A percentile compares a stretch with the other conserved stretches of the same genome.
phyloP scores from a whole-genome alignment of 1,140 invertebrate species.

The Drosophila cardini region DNA sequence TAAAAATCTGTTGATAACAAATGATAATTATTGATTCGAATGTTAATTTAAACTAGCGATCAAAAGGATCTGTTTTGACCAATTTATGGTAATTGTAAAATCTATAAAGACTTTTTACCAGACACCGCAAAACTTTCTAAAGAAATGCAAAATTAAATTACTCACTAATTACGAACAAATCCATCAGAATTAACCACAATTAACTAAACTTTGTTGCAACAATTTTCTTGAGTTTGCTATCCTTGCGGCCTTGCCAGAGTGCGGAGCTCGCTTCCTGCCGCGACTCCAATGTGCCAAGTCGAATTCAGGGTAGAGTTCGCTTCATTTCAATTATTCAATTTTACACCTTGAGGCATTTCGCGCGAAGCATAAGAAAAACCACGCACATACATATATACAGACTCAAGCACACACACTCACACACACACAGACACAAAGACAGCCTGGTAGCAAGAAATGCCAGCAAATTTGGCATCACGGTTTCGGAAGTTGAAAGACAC shows the following conservation, averaged over 20 bases:
- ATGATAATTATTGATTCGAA: neutral
- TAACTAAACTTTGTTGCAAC: constrained; percentile 80
- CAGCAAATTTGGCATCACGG: constrained; percentile 68
- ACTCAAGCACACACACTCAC: constrained; percentile 6
- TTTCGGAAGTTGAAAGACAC: constrained; percentile 37
- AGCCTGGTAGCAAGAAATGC: constrained; percentile 44
- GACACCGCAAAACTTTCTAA: constrained; percentile 28
- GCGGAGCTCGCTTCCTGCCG: constrained; percentile 3
- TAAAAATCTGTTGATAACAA: neutral
- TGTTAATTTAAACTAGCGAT: neutral
- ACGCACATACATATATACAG: constrained; percentile 18
- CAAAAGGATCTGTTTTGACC: neutral
- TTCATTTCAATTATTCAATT: constrained; percentile 84
- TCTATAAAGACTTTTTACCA: neutral
- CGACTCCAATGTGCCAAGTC: too few relatives aligned
- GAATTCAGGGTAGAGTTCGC: constrained; percentile 40
- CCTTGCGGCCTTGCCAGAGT: constrained; percentile 24
- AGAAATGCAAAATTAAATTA: constrained; percentile 70
- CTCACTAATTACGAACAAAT: constrained; percentile 80
- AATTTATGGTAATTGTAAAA: neutral
- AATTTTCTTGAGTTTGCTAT: constrained; percentile 45
- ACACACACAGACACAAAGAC: constrained; percentile 10
- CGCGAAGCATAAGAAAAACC: constrained; percentile 47
- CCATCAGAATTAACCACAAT: constrained; percentile 84
- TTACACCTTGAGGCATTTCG: constrained; percentile 83